phyloP scores from a whole-genome alignment of 2,888 invertebrate species.

The Podotricha telesiphe region DNA sequence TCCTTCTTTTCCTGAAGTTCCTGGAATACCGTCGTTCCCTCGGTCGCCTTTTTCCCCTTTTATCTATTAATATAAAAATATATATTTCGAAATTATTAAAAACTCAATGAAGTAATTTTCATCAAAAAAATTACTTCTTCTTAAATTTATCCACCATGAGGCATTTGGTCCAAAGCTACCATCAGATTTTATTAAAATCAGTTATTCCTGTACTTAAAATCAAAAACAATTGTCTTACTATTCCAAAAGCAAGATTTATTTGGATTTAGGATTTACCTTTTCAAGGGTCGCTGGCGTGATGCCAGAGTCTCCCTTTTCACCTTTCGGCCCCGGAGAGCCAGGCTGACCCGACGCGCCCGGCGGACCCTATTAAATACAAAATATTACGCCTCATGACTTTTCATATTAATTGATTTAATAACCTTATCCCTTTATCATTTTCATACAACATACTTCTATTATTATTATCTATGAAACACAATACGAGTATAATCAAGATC shows the following conservation, averaged over 20 bases:
- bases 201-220: not conserved
- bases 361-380: constrained; percentile 83
- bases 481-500: too few relatives aligned
- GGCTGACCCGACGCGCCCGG: constrained; percentile 87
- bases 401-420: constrained; percentile 28
- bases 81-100: constrained; percentile 36
- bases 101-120: too few relatives aligned
- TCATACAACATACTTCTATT: not conserved
- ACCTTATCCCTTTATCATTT: not conserved
- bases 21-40: constrained; percentile 86
- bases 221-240: constrained; percentile 33
- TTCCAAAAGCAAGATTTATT: constrained; percentile 33
- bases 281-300: constrained; percentile 65
- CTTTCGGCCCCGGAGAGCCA: constrained; percentile 85
- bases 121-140: too few relatives aligned
- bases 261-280: constrained; percentile 62
- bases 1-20: constrained; percentile 72
- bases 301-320: constrained; percentile 88
- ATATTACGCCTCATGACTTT: constrained; percentile 43
- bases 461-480: not conserved
- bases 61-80: constrained; percentile 56
- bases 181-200: not conserved
- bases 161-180: too few relatives aligned
- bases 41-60: constrained; percentile 88
- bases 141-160: too few relatives aligned